Base-by-base conservation (phyloP, 2,113 vertebrate genomes). In the Oncorhynchus nerka region DNA sequence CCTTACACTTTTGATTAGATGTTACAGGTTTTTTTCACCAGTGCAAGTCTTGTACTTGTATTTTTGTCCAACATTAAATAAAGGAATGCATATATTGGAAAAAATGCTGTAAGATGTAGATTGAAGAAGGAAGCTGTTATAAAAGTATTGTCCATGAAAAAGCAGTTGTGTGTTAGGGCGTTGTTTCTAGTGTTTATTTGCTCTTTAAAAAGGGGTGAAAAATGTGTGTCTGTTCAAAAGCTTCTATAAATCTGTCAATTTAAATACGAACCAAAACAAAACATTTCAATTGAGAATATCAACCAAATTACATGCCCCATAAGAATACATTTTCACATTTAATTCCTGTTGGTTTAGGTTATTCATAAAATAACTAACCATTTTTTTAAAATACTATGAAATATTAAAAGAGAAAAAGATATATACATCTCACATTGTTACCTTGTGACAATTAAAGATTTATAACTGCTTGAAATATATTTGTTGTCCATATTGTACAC, bases 401-500 rank as follows among this genome's bases (percentile, higher is more conserved):
- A 83, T 30, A 75, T 62, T 24, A 61, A 30, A 22, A 68, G 15
- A n/a, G 69, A 83, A 78, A 81, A 78, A 9, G 9, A 81, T 32
- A 28, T 28, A 28, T 3, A 68, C 69, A 72, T 75, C 71, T 86
- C 82, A 87, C 85, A 85, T 84, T 87, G 85, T 83, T 76, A 59
- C 83, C 79, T 91, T 92, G 9, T 92, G 84, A 90, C 75, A 85
- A 91, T 83, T 90, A 90, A 91, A 91, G 68, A 89, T 92, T 90
- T 89, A 83, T 90, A 90, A 92, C 72, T 86, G 85, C 97, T 97
- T 99, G 87, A 9, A 90, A 85, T 6, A 19, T 22, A 7, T n/a
- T 61, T 61, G 59, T 61, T 61, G 20, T 61, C 59, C 2, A 4
- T 61, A 61, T 61, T 61, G 85, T 71, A 49, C 2, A 79, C 19